Conservation (phyloP, 1,140 invertebrate genomes). For the Euschistus heros region DNA sequence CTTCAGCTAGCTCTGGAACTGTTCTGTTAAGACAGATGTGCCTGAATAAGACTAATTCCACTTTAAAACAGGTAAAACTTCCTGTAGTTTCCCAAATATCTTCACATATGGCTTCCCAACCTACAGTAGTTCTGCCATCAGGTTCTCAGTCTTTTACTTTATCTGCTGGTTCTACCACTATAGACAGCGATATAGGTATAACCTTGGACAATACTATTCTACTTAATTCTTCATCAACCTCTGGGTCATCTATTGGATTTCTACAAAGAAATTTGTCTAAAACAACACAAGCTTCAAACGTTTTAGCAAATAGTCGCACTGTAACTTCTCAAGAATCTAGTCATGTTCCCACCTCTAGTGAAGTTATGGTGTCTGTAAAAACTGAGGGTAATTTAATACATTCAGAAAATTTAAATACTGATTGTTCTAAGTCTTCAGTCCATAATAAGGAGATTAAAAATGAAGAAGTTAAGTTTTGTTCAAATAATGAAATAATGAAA, state of each 20-base stretch:
- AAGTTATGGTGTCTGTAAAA: background rate
- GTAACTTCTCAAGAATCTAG: conserved; percentile 13
- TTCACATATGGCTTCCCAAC: conserved; percentile 29
- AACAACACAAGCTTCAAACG: conserved; percentile 11
- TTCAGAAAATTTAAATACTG: background rate
- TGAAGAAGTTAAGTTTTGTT: conserved; percentile 15
- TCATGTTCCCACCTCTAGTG: background rate
- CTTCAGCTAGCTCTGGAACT: conserved; percentile 26
- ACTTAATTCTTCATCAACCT: conserved; percentile 23
- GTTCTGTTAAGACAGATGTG: conserved; percentile 31
- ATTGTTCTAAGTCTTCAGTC: conserved; percentile 3
- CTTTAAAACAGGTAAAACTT: conserved; percentile 31
- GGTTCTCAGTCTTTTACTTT: conserved; percentile 28
- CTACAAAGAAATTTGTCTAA: conserved; percentile 24
- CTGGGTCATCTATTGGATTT: conserved; percentile 26
- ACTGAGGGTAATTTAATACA: background rate
- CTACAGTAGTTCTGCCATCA: conserved; percentile 30
- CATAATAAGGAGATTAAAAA: conserved; percentile 5
- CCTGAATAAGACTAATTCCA: conserved; percentile 27
- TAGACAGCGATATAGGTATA: conserved; percentile 26
- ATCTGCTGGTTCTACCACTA: conserved; percentile 15
- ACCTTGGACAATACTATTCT: conserved; percentile 29
- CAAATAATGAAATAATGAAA: background rate
- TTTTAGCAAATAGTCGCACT: background rate
- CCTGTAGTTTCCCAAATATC: conserved; percentile 27